These are phyloP conservation scores for Siniperca undulata DNA, from an alignment of 2,797 vertebrate species.

Conservation along the genomic window DNA sequence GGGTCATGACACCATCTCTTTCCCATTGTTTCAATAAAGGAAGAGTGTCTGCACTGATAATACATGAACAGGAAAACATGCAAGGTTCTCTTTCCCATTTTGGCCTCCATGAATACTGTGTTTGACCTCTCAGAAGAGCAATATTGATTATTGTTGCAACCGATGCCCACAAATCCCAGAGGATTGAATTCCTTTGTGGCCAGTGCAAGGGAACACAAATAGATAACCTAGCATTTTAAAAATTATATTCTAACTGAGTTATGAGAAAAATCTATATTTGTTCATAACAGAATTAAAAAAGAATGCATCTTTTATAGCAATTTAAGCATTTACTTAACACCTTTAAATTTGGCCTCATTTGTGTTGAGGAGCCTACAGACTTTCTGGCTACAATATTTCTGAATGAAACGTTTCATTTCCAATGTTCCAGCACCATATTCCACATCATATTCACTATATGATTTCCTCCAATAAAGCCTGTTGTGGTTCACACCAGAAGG, in stretches of 20 bases:
- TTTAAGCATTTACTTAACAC: constrained; percentile 7
- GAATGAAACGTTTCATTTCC: constrained; percentile 51
- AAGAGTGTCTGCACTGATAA: constrained; percentile 41
- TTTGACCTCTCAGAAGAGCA: constrained; percentile 58
- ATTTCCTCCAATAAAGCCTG: constrained; percentile 55
- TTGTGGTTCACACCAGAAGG: constrained; percentile 70
- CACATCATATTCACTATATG: constrained; percentile 32
- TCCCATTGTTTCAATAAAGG: constrained; percentile 65
- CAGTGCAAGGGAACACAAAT: constrained; percentile 1
- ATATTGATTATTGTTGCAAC: constrained; percentile 69
- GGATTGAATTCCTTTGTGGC: constrained; percentile 31
- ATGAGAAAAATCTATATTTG: constrained; percentile 20
- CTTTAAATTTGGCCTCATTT: constrained; percentile 39
- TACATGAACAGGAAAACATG: constrained; percentile 60
- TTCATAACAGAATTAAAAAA: constrained; percentile 12
- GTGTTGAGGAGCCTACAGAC: background rate
- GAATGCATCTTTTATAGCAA: background rate
- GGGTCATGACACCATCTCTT: constrained; percentile 66
- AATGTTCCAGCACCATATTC: background rate
- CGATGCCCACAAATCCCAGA: constrained; percentile 39
- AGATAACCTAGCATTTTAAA: constrained; percentile 23
- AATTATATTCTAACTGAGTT: constrained; percentile 2
- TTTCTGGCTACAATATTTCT: constrained; percentile 37
- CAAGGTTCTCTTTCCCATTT: constrained; percentile 25
- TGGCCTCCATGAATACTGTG: constrained; percentile 50